Percentiles rank a stretch among this genome's conserved stretches.
phyloP scores from a whole-genome alignment of 2,797 vertebrate genomes.

The Anolis apletophallus region DNA sequence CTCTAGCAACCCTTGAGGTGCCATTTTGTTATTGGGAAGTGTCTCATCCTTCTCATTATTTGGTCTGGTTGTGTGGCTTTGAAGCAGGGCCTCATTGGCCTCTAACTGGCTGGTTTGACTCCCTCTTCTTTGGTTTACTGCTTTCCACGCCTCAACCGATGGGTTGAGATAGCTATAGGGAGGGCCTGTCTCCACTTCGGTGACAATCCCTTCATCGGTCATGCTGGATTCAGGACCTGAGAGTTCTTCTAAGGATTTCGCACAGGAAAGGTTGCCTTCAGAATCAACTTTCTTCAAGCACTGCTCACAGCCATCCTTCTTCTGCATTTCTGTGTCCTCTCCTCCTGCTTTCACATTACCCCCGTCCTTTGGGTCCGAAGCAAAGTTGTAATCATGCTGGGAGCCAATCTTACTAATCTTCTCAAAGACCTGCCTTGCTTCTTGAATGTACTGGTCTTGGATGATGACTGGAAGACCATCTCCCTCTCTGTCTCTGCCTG shows the following conservation, averaged over 20 bases:
- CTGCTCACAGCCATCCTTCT: slow-evolving; percentile 48
- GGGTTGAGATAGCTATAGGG: slow-evolving; percentile 81
- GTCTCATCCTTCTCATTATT: slow-evolving; percentile 77
- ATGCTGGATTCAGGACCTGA: slow-evolving; percentile 93
- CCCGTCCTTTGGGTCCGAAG: slow-evolving; percentile 70
- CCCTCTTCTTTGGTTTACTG: slow-evolving; percentile 31
- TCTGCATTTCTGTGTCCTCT: slow-evolving; percentile 44
- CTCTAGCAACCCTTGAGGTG: slow-evolving; percentile 79
- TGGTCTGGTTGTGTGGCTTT: slow-evolving; percentile 58
- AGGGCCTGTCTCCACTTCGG: slow-evolving; percentile 86
- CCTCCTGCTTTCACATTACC: slow-evolving; percentile 63
- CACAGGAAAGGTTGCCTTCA: slow-evolving; percentile 79
- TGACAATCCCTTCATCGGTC: slow-evolving; percentile 96
- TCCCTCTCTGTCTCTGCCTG: slow-evolving; percentile 73
- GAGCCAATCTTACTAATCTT: slow-evolving; percentile 94
- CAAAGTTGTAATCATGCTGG: slow-evolving; percentile 79
- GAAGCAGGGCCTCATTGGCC: slow-evolving; percentile 40
- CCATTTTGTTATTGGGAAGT: slow-evolving; percentile 62
- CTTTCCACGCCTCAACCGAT: slow-evolving; percentile 82
- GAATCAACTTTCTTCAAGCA: slow-evolving; percentile 74
- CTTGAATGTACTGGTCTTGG: slow-evolving; percentile 92
- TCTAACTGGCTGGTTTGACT: not conserved
- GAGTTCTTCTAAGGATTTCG: slow-evolving; percentile 89
- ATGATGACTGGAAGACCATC: slow-evolving; percentile 82
- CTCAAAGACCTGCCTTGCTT: slow-evolving; percentile 94